Conservation (phyloP, 2,888 invertebrate species). For the Sepioteuthis lessoniana region DNA sequence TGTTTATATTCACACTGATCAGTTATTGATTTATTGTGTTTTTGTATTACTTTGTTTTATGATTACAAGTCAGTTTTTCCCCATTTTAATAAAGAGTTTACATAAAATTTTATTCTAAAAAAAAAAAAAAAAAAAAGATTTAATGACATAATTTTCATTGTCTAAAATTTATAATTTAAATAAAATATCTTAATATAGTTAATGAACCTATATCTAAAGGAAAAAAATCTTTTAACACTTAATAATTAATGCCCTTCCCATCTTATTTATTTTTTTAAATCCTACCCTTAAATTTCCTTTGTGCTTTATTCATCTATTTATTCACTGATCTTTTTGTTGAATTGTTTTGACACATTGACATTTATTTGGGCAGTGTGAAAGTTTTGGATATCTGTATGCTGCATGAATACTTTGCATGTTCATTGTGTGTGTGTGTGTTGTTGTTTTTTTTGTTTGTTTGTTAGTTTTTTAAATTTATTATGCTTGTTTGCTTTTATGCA, state of each 20-base stretch:
- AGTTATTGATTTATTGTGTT: background rate
- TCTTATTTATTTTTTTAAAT: background rate
- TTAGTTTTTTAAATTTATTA: background rate
- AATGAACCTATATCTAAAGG: too few relatives aligned
- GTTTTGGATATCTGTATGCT: background rate
- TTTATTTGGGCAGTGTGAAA: background rate
- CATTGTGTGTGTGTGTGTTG: background rate
- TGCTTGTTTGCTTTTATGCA: conserved; percentile 15
- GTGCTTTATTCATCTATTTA: background rate
- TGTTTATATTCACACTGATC: background rate
- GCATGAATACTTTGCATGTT: background rate
- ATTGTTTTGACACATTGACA: background rate
- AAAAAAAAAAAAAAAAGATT: too few relatives aligned
- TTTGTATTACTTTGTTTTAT: background rate
- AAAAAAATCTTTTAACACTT: too few relatives aligned
- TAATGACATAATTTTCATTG: too few relatives aligned
- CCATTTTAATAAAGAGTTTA: background rate
- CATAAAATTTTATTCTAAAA: background rate
- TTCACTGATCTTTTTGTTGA: background rate
- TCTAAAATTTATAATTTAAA: background rate
- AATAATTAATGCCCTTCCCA: too few relatives aligned
- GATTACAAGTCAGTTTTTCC: background rate
- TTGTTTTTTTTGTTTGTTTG: background rate
- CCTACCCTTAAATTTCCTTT: background rate
- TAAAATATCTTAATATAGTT: background rate